Conservation (phyloP, 2,888 invertebrate genomes). For the Lepetodrilus schrolli region DNA sequence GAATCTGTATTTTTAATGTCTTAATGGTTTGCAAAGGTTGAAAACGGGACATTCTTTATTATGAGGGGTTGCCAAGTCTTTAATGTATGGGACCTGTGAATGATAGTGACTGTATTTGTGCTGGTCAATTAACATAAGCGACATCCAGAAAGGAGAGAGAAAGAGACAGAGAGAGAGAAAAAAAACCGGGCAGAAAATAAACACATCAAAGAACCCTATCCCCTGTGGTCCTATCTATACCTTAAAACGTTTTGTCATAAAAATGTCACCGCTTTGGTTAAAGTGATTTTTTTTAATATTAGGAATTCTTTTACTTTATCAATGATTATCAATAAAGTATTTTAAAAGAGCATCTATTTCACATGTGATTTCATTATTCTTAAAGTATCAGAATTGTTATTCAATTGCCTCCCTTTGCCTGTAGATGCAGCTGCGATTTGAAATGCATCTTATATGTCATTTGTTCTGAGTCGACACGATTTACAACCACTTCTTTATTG, state of each 20-base stretch:
- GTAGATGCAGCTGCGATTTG: neutral
- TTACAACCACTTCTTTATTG: no score
- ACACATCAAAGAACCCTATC: neutral
- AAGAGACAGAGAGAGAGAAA: no score
- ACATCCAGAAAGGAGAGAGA: no score
- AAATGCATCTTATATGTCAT: no score
- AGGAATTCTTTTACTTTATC: no score
- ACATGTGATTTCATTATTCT: no score
- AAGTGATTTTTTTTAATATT: neutral
- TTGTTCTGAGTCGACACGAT: no score
- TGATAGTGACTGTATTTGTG: neutral
- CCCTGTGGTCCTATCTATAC: neutral
- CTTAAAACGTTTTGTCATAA: neutral
- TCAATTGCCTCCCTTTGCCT: neutral
- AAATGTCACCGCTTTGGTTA: neutral
- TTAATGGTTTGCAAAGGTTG: neutral
- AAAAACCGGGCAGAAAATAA: neutral
- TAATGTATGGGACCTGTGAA: neutral
- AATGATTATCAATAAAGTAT: no score
- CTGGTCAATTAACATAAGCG: constrained; percentile 9
- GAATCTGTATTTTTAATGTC: neutral
- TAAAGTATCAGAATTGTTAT: neutral
- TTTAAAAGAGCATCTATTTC: no score
- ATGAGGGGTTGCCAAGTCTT: neutral
- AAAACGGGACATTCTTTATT: neutral